Conservation (phyloP, 2,888 invertebrate genomes). For the Drosophila ochracea region DNA sequence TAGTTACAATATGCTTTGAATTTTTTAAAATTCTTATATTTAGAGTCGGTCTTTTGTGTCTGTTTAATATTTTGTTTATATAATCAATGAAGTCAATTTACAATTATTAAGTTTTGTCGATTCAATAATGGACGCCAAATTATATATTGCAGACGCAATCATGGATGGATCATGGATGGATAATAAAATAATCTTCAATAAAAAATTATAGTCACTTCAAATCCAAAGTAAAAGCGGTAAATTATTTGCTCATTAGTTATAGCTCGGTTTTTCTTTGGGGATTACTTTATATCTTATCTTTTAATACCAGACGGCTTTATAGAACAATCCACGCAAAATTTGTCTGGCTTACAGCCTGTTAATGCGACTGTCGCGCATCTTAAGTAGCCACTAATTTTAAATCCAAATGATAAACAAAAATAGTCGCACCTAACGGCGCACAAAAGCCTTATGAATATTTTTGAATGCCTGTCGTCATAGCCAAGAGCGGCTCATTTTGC, state of each 20-base stretch:
- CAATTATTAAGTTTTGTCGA: not conserved
- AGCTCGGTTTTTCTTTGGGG: not conserved
- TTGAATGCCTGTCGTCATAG: constrained; percentile 38
- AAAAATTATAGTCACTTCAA: not conserved
- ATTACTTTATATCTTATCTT: constrained; percentile 4
- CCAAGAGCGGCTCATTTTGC: constrained; percentile 44
- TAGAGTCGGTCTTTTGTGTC: not conserved
- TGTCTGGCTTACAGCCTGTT: constrained; percentile 30
- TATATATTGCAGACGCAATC: not conserved
- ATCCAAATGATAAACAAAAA: constrained; percentile 48
- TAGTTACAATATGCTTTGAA: not conserved
- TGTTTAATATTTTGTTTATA: not conserved
- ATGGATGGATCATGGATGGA: too few species aligned
- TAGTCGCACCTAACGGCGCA: constrained; percentile 40
- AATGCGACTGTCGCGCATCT: constrained; percentile 51
- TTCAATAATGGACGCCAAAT: not conserved
- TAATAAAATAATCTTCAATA: not conserved
- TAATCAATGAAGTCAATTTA: not conserved
- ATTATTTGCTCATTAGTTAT: constrained; percentile 3
- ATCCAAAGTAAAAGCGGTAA: not conserved
- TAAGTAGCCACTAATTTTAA: constrained; percentile 74
- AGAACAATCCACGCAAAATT: constrained; percentile 23
- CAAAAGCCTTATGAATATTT: constrained; percentile 36
- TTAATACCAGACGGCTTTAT: constrained; percentile 1
- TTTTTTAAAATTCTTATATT: not conserved